Percentiles rank a stretch among this genome's conserved stretches.
These are phyloP conservation scores for Panonychus citri DNA, from an alignment of 1,140 invertebrate species.

Conservation along the genomic window DNA sequence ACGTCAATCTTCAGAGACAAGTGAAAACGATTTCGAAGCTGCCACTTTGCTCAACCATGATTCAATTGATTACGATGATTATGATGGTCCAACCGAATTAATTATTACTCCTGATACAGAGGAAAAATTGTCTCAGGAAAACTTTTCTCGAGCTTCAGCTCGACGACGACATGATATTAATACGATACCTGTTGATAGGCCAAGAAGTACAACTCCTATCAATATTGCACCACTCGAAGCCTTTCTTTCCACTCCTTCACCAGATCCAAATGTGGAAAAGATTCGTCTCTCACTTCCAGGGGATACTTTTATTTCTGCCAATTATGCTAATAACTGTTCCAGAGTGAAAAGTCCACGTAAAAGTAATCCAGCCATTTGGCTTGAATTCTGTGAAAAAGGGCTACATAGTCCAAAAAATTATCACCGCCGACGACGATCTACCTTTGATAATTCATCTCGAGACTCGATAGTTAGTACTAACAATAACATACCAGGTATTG, in stretches of 20 bases:
- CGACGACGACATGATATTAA: slow-evolving; percentile 35
- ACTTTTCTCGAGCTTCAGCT: not conserved
- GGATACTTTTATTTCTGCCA: slow-evolving; percentile 11
- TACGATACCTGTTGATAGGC: slow-evolving; percentile 60
- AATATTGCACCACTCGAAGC: slow-evolving; percentile 52
- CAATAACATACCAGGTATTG: no score
- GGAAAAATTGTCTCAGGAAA: not conserved
- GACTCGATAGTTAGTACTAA: not conserved
- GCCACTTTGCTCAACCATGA: slow-evolving; percentile 14
- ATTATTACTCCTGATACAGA: not conserved
- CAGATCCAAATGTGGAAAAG: slow-evolving; percentile 14
- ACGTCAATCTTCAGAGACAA: slow-evolving; percentile 1
- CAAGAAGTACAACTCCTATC: slow-evolving; percentile 55
- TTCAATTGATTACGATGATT: slow-evolving; percentile 14
- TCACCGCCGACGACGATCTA: slow-evolving; percentile 12
- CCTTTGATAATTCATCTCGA: slow-evolving; percentile 1
- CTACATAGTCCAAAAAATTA: slow-evolving; percentile 24
- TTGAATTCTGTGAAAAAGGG: slow-evolving; percentile 35
- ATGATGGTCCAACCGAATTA: not conserved
- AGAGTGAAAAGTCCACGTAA: slow-evolving; percentile 20
- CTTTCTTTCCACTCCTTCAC: slow-evolving; percentile 24
- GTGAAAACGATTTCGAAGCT: slow-evolving; percentile 14
- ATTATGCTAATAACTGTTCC: not conserved
- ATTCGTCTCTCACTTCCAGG: slow-evolving; percentile 17
- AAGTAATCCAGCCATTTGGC: slow-evolving; percentile 30